Evolutionary conservation across 2,888 invertebrate species (phyloP).

Genomic region (Athripsodes cinereus): DNA sequence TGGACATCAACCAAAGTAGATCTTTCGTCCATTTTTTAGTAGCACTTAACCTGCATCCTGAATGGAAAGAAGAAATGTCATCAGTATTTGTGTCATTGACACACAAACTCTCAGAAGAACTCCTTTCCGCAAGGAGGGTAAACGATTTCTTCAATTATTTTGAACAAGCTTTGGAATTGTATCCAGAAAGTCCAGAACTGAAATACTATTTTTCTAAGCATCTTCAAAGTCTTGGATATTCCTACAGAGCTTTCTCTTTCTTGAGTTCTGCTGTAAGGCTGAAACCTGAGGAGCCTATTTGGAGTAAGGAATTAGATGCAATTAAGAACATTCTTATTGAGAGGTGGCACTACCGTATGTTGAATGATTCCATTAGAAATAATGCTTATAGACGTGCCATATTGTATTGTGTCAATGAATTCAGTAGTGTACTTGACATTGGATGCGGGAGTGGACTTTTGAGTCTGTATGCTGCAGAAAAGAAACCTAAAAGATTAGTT

Average conservation of each 20-base stretch:
- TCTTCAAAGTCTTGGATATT: conserved; percentile 37
- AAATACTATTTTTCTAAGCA: conserved; percentile 11
- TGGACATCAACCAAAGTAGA: conserved; percentile 10
- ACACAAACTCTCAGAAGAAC: not conserved
- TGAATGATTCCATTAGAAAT: conserved; percentile 69
- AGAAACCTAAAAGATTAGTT: conserved; percentile 49
- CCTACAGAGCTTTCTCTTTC: conserved; percentile 51
- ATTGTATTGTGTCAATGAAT: conserved; percentile 40
- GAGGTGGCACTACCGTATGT: conserved; percentile 78
- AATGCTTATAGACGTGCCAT: conserved; percentile 60
- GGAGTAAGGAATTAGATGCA: conserved; percentile 62
- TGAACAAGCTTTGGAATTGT: conserved; percentile 16
- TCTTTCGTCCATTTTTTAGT: conserved; percentile 17
- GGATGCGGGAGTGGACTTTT: conserved; percentile 74
- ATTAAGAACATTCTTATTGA: conserved; percentile 63
- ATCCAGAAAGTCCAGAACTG: conserved; percentile 18
- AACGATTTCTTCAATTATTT: conserved; percentile 17
- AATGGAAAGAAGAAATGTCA: conserved; percentile 14
- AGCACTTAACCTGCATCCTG: not conserved
- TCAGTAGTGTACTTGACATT: conserved; percentile 60
- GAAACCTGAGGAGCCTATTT: conserved; percentile 49
- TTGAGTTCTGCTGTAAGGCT: conserved; percentile 49
- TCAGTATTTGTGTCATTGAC: conserved; percentile 5
- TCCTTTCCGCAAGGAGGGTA: conserved; percentile 3
- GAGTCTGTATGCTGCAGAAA: conserved; percentile 58